Percentiles rank a stretch among this genome's conserved stretches.
phyloP scores from a whole-genome alignment of 1,140 invertebrate genomes.

The Euschistus heros region DNA sequence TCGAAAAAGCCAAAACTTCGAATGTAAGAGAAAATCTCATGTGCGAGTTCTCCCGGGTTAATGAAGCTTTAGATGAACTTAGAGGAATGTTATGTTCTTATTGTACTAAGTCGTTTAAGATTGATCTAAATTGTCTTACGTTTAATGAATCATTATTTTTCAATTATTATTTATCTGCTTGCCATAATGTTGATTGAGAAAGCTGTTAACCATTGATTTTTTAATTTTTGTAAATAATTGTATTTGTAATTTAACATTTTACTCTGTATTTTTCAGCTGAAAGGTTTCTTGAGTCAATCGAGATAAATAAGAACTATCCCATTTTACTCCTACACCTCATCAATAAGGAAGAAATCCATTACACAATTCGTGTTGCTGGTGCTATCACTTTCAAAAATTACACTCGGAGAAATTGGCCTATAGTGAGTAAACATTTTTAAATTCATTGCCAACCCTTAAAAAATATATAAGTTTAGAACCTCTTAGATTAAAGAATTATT shows the following conservation, averaged over 20 bases:
- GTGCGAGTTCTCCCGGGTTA: too few species aligned
- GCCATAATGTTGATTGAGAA: neutral
- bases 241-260: neutral
- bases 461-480: too few species aligned
- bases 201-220: neutral
- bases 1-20: too few species aligned
- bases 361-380: conserved; percentile 73
- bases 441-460: too few species aligned
- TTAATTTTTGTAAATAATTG: neutral
- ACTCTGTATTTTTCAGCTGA: conserved; percentile 56
- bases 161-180: neutral
- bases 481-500: too few species aligned
- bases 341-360: conserved; percentile 63
- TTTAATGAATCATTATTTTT: neutral
- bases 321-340: conserved; percentile 74
- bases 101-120: too few species aligned
- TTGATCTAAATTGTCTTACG: too few species aligned
- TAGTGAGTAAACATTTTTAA: conserved; percentile 48
- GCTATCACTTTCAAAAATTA: conserved; percentile 95
- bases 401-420: conserved; percentile 88
- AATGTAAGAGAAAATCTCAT: too few species aligned
- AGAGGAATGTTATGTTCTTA: too few species aligned
- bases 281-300: conserved; percentile 81
- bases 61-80: too few species aligned
- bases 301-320: conserved; percentile 83